A percentile compares a stretch with the other conserved stretches of the same genome.
phyloP scores from a whole-genome alignment of 2,888 invertebrate genomes.

The Rhamnusium bicolor region DNA sequence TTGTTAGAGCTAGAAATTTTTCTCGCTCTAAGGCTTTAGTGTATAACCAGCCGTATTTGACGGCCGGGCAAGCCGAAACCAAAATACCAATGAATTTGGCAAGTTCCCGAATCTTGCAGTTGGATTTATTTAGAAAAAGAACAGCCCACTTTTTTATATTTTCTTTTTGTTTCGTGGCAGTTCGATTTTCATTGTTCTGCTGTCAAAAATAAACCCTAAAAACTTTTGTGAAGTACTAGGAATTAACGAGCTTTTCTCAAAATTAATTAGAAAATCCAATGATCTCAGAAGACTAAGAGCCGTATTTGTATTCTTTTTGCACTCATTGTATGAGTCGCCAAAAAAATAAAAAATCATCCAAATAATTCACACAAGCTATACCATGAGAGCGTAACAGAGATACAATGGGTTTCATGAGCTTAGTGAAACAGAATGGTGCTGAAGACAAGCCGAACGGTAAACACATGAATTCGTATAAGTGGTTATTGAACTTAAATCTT shows the following conservation, averaged over 20 bases:
- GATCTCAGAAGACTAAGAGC: not conserved
- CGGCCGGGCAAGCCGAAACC: slow-evolving; percentile 29
- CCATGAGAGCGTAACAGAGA: slow-evolving; percentile 34
- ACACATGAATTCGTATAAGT: no score
- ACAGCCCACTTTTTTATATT: not conserved
- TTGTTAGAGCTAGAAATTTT: slow-evolving; percentile 40
- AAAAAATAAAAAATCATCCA: slow-evolving; percentile 47
- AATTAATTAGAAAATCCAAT: slow-evolving; percentile 21
- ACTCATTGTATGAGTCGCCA: slow-evolving; percentile 1
- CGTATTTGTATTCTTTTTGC: not conserved
- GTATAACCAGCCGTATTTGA: no score
- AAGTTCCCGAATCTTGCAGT: not conserved
- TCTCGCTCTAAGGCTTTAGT: slow-evolving; percentile 40
- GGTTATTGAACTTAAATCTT: no score
- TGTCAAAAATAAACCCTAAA: slow-evolving; percentile 20
- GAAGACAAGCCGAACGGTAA: slow-evolving; percentile 49
- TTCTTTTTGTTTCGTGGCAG: slow-evolving; percentile 22
- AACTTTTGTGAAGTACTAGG: slow-evolving; percentile 18
- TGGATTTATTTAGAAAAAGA: not conserved
- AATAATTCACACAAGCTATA: slow-evolving; percentile 41
- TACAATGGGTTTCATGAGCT: slow-evolving; percentile 50
- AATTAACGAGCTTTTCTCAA: slow-evolving; percentile 15
- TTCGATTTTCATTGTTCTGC: not conserved
- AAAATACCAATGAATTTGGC: slow-evolving; percentile 29
- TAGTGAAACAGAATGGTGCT: slow-evolving; percentile 56